Base-by-base conservation (phyloP, 2,888 invertebrate genomes). In the Hybos culiciformis region DNA sequence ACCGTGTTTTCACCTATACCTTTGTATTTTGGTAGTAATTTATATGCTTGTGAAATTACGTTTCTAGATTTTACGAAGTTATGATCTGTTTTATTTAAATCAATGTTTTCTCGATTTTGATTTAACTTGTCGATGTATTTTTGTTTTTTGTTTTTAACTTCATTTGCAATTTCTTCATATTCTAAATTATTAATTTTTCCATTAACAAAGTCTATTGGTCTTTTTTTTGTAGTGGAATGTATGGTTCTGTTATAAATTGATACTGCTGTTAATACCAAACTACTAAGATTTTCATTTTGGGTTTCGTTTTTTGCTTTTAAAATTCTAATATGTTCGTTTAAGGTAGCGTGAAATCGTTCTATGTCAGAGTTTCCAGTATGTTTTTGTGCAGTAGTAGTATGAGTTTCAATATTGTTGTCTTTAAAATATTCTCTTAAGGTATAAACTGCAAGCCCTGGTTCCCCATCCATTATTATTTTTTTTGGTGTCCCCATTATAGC, bases 261-360 rank as follows among this genome's bases (percentile, higher is more conserved):
- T 33, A 24, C 33, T 15, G 24, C 37, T 42, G 4, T 18, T 36
- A 46, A n/a, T 5, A 44, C 29, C 36, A 42, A 40, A 21, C 39
- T 38, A 12, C 29, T 37, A 3, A 48, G 31, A 5, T 44, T 41
- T 19, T 39, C 20, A 11, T 31, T 39, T 5, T 5, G 11, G 2
- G 19, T 5, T 2, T 17, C 43, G 11, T 45, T 12, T n/a, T 44
- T 44, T 3, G 42, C 42, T 21, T 15, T 19, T 17, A 46, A 42
- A 24, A 42, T 39, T 21, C 39, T 12, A 15, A 43, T 31, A 21
- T 47, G 41, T 33, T 47, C 41, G 15, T 46, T 48, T 5, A 44
- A 29, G 11, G 41, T 48, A 2, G 46, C 39, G n/a, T 48, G 46
- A n/a, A 45, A 43, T 34, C 44, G 37, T 37, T 44, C 43, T 1